phyloP scores from a whole-genome alignment of 1,140 invertebrate genomes.

The Eupristina koningsbergeri region DNA sequence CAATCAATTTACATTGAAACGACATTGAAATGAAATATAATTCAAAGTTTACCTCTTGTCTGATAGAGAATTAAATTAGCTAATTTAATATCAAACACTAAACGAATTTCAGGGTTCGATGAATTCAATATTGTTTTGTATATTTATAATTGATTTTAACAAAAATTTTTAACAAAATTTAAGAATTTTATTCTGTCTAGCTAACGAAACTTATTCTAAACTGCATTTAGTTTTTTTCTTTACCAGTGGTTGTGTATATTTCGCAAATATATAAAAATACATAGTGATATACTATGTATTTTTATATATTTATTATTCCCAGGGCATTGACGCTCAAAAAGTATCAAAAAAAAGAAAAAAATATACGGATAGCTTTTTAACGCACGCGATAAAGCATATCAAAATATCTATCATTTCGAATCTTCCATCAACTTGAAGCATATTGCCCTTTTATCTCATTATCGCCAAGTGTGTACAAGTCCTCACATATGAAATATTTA shows the following conservation, averaged over 20 bases:
- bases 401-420: constrained; percentile 14
- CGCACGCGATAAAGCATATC: neutral
- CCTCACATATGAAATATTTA: neutral
- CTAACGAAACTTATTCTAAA: neutral
- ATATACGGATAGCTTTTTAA: neutral
- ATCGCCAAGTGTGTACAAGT: neutral
- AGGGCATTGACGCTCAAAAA: neutral
- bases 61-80: neutral
- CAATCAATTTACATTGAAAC: too few relatives aligned
- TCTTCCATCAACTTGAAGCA: neutral
- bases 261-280: neutral
- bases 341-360: neutral
- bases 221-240: neutral
- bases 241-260: too few relatives aligned
- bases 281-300: too few relatives aligned
- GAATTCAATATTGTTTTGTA: neutral
- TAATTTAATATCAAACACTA: neutral
- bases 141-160: neutral
- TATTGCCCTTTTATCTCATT: constrained; percentile 7
- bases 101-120: neutral
- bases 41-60: too few relatives aligned
- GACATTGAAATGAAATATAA: too few relatives aligned
- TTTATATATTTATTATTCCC: neutral
- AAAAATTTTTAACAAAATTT: neutral
- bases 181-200: neutral